Evolutionary conservation across 2,797 vertebrate genomes (phyloP).

Genomic region (Danionella dracula): DNA sequence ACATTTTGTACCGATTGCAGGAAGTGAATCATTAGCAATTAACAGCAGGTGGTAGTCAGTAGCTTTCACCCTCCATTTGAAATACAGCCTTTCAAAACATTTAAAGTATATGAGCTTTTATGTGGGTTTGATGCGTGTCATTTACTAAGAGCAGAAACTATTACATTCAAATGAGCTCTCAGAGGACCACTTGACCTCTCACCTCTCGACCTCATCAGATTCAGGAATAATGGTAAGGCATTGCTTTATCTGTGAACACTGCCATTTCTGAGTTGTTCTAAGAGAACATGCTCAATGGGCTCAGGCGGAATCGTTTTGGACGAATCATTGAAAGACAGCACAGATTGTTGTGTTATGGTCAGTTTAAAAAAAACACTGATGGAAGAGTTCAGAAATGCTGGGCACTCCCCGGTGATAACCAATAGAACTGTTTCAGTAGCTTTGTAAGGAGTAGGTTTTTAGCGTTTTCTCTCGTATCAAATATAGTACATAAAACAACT

Average conservation of each 20-base stretch:
- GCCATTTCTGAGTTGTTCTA: not conserved
- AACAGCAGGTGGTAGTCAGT: conserved; percentile 13
- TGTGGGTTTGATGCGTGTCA: conserved; percentile 1
- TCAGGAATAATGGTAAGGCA: not conserved
- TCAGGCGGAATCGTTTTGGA: not conserved
- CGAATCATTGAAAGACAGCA: not conserved
- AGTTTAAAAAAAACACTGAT: not conserved
- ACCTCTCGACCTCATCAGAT: not conserved
- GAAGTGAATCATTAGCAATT: conserved; percentile 13
- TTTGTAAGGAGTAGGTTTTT: too few relatives aligned
- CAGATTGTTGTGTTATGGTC: not conserved
- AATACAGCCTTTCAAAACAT: not conserved
- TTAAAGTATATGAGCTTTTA: not conserved
- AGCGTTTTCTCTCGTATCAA: too few relatives aligned
- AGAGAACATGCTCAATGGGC: not conserved
- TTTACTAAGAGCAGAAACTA: conserved; percentile 1
- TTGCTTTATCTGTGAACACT: not conserved
- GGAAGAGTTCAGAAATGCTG: not conserved
- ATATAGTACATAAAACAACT: too few relatives aligned
- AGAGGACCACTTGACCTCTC: conserved; percentile 7
- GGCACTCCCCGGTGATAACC: not conserved
- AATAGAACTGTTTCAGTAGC: not conserved
- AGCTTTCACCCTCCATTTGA: not conserved
- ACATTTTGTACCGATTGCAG: not conserved
- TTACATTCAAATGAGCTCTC: conserved; percentile 17